Conservation (phyloP, 2,888 invertebrate species). For the Allophyes oxyacanthae region DNA sequence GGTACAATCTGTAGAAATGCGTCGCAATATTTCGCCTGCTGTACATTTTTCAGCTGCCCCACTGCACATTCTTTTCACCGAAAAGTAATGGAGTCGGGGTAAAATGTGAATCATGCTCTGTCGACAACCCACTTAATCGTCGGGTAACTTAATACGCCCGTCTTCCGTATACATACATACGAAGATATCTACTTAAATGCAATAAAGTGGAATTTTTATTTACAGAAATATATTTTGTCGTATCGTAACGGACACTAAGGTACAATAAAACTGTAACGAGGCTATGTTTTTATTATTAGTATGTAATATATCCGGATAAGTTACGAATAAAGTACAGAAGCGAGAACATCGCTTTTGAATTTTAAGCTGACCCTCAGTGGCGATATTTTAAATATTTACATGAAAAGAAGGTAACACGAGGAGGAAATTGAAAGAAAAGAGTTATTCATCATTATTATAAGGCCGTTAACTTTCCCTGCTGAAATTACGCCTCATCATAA, state of each 20-base stretch:
- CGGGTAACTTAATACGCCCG: slow-evolving; percentile 69
- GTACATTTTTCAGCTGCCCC: slow-evolving; percentile 53
- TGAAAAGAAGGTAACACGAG: too few relatives aligned
- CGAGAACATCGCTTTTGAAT: slow-evolving; percentile 4
- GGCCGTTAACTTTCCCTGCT: too few relatives aligned
- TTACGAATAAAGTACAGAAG: slow-evolving; percentile 35
- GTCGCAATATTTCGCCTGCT: slow-evolving; percentile 53
- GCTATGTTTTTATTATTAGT: slow-evolving; percentile 38
- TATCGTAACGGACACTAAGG: slow-evolving; percentile 54
- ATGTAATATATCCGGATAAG: slow-evolving; percentile 33
- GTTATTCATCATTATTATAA: too few relatives aligned
- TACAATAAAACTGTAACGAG: slow-evolving; percentile 60
- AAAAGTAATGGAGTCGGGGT: slow-evolving; percentile 63
- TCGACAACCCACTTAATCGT: slow-evolving; percentile 73
- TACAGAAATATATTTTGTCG: slow-evolving; percentile 52
- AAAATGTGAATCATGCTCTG: slow-evolving; percentile 74
- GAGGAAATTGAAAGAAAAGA: too few relatives aligned
- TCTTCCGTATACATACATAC: slow-evolving; percentile 65
- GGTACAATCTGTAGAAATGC: slow-evolving; percentile 23
- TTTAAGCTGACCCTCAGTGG: too few relatives aligned
- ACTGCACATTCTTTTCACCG: slow-evolving; percentile 57
- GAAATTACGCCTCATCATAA: too few relatives aligned
- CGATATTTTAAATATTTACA: too few relatives aligned
- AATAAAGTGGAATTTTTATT: slow-evolving; percentile 62
- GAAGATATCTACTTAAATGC: slow-evolving; percentile 45